These are phyloP conservation scores for Phataginus tricuspis DNA, from an alignment of 2,797 vertebrate species.

Conservation along the genomic window DNA sequence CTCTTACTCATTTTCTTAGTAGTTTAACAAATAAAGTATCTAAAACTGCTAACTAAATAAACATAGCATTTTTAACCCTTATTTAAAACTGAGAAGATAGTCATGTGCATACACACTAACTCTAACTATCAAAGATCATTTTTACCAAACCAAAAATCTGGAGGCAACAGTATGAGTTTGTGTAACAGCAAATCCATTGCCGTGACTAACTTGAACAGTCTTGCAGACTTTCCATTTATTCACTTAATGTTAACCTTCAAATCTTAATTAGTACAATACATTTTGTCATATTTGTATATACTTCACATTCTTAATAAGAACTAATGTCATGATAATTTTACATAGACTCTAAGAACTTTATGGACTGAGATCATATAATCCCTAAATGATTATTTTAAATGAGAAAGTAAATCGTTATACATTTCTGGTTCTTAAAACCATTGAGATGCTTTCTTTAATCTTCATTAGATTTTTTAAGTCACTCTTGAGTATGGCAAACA, in stretches of 20 bases:
- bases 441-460: neutral
- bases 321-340: neutral
- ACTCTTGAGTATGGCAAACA: neutral
- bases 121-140: neutral
- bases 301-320: neutral
- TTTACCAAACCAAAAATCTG: neutral
- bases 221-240: neutral
- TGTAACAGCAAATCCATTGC: neutral
- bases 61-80: neutral
- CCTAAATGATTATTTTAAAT: slow-evolving; percentile 6
- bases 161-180: neutral
- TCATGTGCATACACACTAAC: neutral
- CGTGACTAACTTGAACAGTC: neutral
- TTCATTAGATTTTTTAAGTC: slow-evolving; percentile 18
- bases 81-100: neutral
- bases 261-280: neutral
- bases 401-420: neutral
- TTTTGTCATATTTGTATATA: neutral
- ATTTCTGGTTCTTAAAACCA: neutral
- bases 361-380: neutral
- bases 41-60: neutral
- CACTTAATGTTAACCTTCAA: neutral
- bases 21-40: neutral
- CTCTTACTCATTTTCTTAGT: neutral
- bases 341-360: neutral